Evolutionary conservation across 2,113 vertebrate genomes (phyloP).

Genomic region (Campylomormyrus numenius): DNA sequence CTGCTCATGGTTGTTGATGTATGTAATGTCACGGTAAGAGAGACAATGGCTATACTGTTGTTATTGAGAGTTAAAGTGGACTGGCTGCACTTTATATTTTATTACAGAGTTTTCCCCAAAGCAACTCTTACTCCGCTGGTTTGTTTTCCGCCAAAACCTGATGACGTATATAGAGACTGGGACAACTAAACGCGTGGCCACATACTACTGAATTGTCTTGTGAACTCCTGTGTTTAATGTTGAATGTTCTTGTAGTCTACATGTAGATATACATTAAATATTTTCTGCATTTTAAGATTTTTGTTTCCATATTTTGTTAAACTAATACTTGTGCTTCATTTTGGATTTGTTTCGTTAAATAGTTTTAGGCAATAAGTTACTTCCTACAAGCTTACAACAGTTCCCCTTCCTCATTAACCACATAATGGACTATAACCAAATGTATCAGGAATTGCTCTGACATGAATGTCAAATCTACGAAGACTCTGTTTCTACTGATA

Average conservation of each 20-base stretch:
- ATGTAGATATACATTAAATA: neutral
- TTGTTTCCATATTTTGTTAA: neutral
- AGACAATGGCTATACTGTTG: neutral
- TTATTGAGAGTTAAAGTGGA: neutral
- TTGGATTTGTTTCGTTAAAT: neutral
- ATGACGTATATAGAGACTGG: neutral
- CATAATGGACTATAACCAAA: neutral
- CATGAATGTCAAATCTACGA: neutral
- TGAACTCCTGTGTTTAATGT: neutral
- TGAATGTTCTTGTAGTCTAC: neutral
- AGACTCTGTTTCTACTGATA: neutral
- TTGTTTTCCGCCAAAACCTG: neutral
- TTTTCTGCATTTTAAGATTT: conserved; percentile 2
- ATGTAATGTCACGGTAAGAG: neutral
- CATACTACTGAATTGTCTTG: conserved; percentile 9
- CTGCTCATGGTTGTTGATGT: neutral
- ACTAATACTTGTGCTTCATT: neutral
- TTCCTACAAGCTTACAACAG: neutral
- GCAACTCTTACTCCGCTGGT: neutral
- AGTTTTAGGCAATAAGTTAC: neutral
- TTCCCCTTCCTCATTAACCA: neutral
- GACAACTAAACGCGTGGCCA: neutral
- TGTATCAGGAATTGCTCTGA: neutral
- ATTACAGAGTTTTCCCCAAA: neutral
- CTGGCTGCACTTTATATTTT: neutral